Conservation (phyloP, 2,113 vertebrate genomes). For the Cromileptes altivelis region DNA sequence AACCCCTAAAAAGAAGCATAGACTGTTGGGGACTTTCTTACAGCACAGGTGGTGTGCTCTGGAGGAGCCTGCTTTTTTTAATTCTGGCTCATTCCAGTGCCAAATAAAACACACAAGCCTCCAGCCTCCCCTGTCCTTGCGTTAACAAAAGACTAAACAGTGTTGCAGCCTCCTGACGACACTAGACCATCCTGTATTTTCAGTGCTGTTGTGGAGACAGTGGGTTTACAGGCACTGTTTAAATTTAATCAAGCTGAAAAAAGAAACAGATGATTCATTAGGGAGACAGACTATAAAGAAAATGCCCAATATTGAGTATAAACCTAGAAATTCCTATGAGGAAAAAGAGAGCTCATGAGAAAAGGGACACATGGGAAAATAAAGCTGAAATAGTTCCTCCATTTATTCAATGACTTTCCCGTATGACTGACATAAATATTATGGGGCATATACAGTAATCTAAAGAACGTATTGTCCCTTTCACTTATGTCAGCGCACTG, state of each 20-base stretch:
- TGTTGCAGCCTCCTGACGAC: conserved; percentile 37
- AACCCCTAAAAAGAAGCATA: not conserved
- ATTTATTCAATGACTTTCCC: not conserved
- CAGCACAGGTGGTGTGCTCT: conserved; percentile 40
- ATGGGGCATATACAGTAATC: not conserved
- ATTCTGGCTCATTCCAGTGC: conserved; percentile 13
- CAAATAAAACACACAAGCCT: conserved; percentile 41
- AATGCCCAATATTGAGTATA: conserved; percentile 4
- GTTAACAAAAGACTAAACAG: conserved; percentile 56
- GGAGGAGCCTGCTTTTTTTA: conserved; percentile 26
- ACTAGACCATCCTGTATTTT: conserved; percentile 52
- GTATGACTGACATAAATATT: not conserved
- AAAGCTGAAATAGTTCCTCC: not conserved
- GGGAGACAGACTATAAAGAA: conserved; percentile 25
- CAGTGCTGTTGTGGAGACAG: conserved; percentile 44
- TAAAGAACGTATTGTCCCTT: not conserved
- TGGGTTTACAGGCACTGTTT: conserved; percentile 45
- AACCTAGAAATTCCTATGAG: not conserved
- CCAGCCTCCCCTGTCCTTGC: conserved; percentile 14
- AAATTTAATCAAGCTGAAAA: conserved; percentile 51
- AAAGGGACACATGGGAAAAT: conserved; percentile 2
- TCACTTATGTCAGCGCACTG: not conserved
- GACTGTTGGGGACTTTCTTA: not conserved
- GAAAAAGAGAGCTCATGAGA: not conserved
- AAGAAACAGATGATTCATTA: conserved; percentile 54